Base-by-base conservation (phyloP, 2,797 vertebrate genomes). In the Carduelis carduelis region DNA sequence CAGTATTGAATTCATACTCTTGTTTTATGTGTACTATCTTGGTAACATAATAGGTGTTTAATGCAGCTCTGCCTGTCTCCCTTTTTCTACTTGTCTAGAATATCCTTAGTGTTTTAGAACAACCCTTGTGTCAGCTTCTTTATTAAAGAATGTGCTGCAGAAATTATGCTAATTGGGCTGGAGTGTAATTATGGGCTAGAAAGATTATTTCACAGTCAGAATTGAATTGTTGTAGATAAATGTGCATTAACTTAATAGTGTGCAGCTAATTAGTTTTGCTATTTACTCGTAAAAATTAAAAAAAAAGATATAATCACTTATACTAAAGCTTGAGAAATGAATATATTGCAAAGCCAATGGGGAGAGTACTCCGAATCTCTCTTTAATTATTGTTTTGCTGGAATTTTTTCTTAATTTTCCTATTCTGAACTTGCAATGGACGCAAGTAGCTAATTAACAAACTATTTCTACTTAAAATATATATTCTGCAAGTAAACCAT, bases 171-270 rank as follows among this genome's bases (percentile, higher is more conserved):
- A 97, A 98, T 98, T 97, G 95, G 93, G 89, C 93, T 94, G 64
- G 96, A 97, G 96, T 97, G 96, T 98, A 98, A 98, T 98, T 98
- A 98, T 95, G 97, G 95, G 87, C 96, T 97, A 97, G 96, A 95
- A 97, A 97, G 97, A 98, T 96, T 98, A 98, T 97, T 98, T 97
- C 91, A 83, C 97, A 98, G 97, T 97, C 96, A 98, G 97, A 97
- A 97, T 96, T 88, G 96, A 97, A 98, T 98, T 98, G 97, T 98
- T 98, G 96, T 97, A 98, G 98, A 98, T 98, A 98, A 98, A 98
- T 93, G 97, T 97, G 97, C 93, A 96, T 98, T 98, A 98, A 97
- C 97, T 98, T 98, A 98, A 98, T 98, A 97, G 95, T 97, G 95
- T 98, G 95, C 94, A 81, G 97, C 97, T 98, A 98, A 98, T 98